Base-by-base conservation (phyloP, 2,888 invertebrate species). In the Drosophila putrida region DNA sequence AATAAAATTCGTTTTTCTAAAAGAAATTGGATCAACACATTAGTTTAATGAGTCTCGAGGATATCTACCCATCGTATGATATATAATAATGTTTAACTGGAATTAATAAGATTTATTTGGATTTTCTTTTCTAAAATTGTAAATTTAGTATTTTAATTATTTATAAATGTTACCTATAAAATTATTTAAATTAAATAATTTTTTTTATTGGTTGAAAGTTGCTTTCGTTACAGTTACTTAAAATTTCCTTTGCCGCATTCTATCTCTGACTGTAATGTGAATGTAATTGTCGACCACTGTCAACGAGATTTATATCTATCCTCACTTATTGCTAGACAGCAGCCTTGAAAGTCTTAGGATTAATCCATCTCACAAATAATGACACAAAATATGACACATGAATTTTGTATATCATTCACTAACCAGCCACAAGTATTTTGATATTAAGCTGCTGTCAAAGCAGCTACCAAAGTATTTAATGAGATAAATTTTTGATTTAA, bases 401-500 rank as follows among this genome's bases (percentile, higher is more conserved):
- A 55, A 33, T 35, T 27, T 46, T 49, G 6, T 35, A 39, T 28
- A 66, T 55, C 27, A 44, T 4, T 31, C 6, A 9, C 31, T 58
- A 50, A 46, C 39, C 46, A 44, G 36, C 53, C 46, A 33, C 57
- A 73, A 73, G 27, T 63, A 73, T 78, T 58, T 11, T 27, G 31
- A 59, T 62, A 65, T 55, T 64, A 72, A 54, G 6, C 39, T 15
- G 59, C 43, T 51, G 64, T 58, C 62, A 54, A 41, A 64, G 59
- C 44, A 36, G 58, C 64, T 43, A 51, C 27, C 46, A 57, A 57
- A 65, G 41, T 44, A 73, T 78, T 62, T 73, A 62, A 78, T 73
- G 55, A 69, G 39, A 62, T 68, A 43, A 38, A 72, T 58, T 71
- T 53, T 60, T 59, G 64, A 73, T 68, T 69, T 65, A 59, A 72